These are phyloP conservation scores for Vulpes ferrilata DNA, from an alignment of 2,113 vertebrate genomes.

Conservation along the genomic window DNA sequence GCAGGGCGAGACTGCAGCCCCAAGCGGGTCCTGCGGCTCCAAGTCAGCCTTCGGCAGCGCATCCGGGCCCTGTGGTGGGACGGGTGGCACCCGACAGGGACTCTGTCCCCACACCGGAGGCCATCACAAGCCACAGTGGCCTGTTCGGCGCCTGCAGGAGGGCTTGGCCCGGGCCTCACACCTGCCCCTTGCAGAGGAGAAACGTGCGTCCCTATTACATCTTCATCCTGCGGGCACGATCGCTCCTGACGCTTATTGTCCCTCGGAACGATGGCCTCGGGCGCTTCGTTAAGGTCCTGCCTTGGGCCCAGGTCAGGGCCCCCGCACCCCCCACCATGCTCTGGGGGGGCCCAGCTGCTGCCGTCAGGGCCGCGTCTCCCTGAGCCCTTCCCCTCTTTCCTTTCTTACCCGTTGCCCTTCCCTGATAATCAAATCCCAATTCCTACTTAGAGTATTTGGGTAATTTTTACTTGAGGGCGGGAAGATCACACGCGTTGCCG, in stretches of 20 bases:
- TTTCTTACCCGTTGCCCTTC: neutral
- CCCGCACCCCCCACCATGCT: too few species aligned
- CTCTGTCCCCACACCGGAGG: neutral
- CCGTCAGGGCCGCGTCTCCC: neutral
- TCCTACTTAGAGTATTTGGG: neutral
- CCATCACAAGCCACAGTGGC: neutral
- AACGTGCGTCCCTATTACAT: too few species aligned
- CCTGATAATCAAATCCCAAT: slow-evolving; percentile 10
- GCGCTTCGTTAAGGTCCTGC: too few species aligned
- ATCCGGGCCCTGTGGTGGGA: neutral
- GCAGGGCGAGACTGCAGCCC: neutral
- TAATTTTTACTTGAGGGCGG: neutral
- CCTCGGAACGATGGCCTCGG: too few species aligned
- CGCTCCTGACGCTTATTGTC: too few species aligned
- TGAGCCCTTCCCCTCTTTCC: neutral
- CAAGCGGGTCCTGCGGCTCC: neutral
- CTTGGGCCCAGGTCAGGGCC: too few species aligned
- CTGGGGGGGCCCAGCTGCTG: too few species aligned
- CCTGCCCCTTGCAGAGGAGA: too few species aligned
- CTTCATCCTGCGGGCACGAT: too few species aligned
- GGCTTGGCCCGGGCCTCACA: too few species aligned
- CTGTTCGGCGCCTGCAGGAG: too few species aligned
- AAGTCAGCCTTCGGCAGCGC: too few species aligned
- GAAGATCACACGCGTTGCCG: neutral
- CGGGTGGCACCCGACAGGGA: neutral